These are phyloP conservation scores for Syrmaticus mikado DNA, from an alignment of 2,113 vertebrate species.

Conservation along the genomic window DNA sequence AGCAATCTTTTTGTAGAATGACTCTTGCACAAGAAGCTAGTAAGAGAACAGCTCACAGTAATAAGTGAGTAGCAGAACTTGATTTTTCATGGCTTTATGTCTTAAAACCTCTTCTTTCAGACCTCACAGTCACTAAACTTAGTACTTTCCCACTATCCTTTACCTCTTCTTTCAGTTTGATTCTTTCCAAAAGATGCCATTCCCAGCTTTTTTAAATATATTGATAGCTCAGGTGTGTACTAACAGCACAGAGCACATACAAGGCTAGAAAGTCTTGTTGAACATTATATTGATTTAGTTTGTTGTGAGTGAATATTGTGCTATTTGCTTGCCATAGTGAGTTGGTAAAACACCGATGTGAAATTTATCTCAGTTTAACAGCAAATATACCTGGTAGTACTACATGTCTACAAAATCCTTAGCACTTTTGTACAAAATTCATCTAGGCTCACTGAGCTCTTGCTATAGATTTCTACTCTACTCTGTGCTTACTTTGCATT, in stretches of 20 bases:
- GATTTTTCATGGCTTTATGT: not conserved
- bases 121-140: not conserved
- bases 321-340: not conserved
- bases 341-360: not conserved
- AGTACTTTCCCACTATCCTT: not conserved
- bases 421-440: not conserved
- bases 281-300: not conserved
- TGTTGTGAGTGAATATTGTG: not conserved
- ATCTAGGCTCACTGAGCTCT: not conserved
- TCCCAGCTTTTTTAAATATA: not conserved
- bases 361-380: not conserved
- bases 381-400: not conserved
- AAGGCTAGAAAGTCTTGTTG: not conserved
- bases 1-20: not conserved
- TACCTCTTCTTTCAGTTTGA: not conserved
- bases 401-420: not conserved
- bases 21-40: not conserved
- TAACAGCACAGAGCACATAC: not conserved
- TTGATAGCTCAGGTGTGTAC: not conserved
- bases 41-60: not conserved
- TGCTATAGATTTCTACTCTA: not conserved
- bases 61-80: not conserved
- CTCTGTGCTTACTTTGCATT: not conserved
- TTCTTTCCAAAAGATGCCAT: not conserved
- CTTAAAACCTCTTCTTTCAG: not conserved